Base-by-base conservation (phyloP, 2,113 vertebrate species). In the Callionymus lyra region DNA sequence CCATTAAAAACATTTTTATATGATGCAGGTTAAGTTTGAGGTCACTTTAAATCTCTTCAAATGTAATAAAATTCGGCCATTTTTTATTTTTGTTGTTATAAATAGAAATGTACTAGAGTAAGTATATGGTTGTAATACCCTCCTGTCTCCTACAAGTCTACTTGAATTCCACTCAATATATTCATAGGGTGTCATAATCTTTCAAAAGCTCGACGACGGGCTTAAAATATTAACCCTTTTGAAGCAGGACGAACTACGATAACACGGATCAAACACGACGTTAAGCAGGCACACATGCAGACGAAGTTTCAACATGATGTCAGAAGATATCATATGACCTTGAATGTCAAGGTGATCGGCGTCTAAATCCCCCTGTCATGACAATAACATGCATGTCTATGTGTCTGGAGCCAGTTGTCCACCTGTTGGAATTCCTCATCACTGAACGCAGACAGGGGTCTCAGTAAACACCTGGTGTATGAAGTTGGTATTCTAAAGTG, bases 351-450 rank as follows among this genome's bases (percentile, higher is more conserved):
- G 59, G 50, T 42, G 42, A 56, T 50, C 17, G 10, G 8, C 13
- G 10, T 56, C 55, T 44, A 75, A 77, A 81, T 74, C 67, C 68
- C 38, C 38, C 50, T 47, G 56, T 70, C 66, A 54, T 47, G 41
- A 52, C 27, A 14, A 71, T 76, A 63, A 73, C 64, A 67, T 53
- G 67, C 53, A 16, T 59, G 56, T 45, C 69, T 42, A 21, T 73
- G 43, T 4, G 60, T 60, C 68, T 76, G 70, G 68, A 78, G 73
- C 63, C 67, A 56, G 15, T 4, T 41, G 40, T 35, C 68, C 78
- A 79, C 77, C 80, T 81, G 78, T 76, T 74, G 41, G 41, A 51
- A 63, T 73, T 71, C 61, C 67, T 68, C 68, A 72, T 59, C 44
- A 43, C 59, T 52, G 49, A 4, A 50, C 35, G 43, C 10, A 31